These are phyloP conservation scores for Mamestra brassicae DNA, from an alignment of 2,888 invertebrate genomes.

Conservation along the genomic window DNA sequence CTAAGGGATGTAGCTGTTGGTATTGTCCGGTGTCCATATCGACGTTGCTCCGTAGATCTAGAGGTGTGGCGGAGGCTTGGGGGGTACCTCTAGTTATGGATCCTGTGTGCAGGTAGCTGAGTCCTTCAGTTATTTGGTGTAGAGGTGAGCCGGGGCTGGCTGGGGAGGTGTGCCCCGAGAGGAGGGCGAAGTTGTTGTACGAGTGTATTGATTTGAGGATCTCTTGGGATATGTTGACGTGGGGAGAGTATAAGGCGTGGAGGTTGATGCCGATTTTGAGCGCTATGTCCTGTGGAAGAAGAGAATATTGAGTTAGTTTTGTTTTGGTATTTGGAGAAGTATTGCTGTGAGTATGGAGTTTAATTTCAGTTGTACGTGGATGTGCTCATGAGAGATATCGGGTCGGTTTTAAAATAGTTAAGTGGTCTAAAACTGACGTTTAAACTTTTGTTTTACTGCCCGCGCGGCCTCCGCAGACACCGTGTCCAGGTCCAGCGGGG, in stretches of 20 bases:
- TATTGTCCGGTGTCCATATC: slow-evolving; percentile 89
- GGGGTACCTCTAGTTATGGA: slow-evolving; percentile 94
- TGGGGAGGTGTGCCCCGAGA: slow-evolving; percentile 77
- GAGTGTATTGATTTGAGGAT: slow-evolving; percentile 77
- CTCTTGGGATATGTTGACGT: slow-evolving; percentile 81
- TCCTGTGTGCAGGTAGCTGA: slow-evolving; percentile 94
- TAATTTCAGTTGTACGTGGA: not conserved
- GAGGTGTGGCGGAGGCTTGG: slow-evolving; percentile 89
- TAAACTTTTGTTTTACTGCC: no score
- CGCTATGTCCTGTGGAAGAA: slow-evolving; percentile 83
- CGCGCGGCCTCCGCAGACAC: no score
- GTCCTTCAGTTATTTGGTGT: slow-evolving; percentile 93
- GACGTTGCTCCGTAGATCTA: slow-evolving; percentile 88
- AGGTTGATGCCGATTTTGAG: slow-evolving; percentile 90
- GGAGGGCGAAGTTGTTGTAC: slow-evolving; percentile 76
- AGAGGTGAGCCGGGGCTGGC: slow-evolving; percentile 88
- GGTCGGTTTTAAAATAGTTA: no score
- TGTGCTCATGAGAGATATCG: no score
- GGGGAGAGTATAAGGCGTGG: slow-evolving; percentile 79
- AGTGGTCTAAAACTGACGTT: no score
- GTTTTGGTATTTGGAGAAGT: not conserved
- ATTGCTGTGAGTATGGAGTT: not conserved
- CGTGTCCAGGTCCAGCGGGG: no score
- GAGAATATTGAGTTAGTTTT: not conserved
- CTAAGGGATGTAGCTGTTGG: slow-evolving; percentile 83